Conservation (phyloP, 2,113 vertebrate genomes). For the Morone chrysops region DNA sequence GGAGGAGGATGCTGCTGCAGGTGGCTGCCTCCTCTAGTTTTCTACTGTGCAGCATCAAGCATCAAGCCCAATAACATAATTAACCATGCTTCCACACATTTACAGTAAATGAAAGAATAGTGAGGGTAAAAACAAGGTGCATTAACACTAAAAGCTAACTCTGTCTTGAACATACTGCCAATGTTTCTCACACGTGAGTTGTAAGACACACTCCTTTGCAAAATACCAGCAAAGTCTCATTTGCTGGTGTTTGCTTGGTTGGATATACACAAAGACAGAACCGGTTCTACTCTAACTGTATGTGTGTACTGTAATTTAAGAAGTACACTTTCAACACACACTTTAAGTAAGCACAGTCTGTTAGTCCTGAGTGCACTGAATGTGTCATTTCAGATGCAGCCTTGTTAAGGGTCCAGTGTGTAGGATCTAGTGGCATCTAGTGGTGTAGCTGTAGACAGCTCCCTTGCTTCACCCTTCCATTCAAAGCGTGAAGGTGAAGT, state of each 20-base stretch:
- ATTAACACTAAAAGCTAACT: neutral
- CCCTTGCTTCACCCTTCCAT: too few relatives aligned
- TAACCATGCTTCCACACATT: neutral
- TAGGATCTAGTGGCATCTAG: too few relatives aligned
- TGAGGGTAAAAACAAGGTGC: neutral
- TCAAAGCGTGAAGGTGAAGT: too few relatives aligned
- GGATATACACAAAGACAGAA: neutral
- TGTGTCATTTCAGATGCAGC: too few relatives aligned
- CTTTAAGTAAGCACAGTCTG: too few relatives aligned
- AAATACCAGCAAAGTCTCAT: neutral
- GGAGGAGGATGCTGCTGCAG: constrained; percentile 40
- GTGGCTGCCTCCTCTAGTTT: constrained; percentile 28
- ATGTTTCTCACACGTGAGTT: neutral
- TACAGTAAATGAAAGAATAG: neutral
- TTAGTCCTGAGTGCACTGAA: too few relatives aligned
- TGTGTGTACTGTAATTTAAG: neutral
- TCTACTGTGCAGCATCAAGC: neutral
- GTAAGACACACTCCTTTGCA: neutral
- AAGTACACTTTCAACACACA: neutral
- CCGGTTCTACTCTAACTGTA: neutral
- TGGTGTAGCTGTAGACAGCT: too few relatives aligned
- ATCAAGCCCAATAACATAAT: constrained; percentile 7
- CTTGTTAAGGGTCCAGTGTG: too few relatives aligned
- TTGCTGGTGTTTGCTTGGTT: neutral
- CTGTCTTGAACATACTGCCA: neutral